Evolutionary conservation across 1,140 invertebrate species (phyloP), one percentile per base, ranked within the genome.

Genomic region (Aplysia californica): DNA sequence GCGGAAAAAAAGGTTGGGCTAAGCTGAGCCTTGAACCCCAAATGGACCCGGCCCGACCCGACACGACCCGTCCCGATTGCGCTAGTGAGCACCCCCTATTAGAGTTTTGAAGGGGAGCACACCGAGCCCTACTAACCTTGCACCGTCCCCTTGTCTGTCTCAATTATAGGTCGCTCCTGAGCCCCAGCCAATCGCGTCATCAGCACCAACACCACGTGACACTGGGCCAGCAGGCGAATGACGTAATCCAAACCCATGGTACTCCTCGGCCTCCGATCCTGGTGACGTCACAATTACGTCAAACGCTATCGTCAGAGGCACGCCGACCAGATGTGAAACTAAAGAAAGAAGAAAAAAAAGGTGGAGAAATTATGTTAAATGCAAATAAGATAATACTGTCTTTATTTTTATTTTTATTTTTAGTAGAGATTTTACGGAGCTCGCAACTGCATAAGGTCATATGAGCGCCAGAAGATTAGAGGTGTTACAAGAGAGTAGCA

Each of bases 121-220:
- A 10, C 44, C 10, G 10, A 10, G n/a, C 44, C 44, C 10, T 50
- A 10, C 44, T n/a, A 10, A 71, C 44, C n/a, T n/a, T n/a, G n/a
- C 68, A 71, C 44, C 68, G 33, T 71, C 68, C 15, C 33, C 68
- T 59, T 44, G n/a, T 23, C 44, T 1, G 15, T 71, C 23, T 20
- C 15, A 23, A 56, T 23, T 31, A 71, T 31, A 6, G 5, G 5
- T 44, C 15, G 5, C 38, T 26, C 23, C 68, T 56, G 5, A 10
- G n/a, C 56, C 38, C 15, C 31, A 38, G 56, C 33, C 68, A 71
- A 23, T 33, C 15, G 15, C 68, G 21, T 56, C 68, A 56, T 31
- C 68, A 56, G 20, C 68, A 31, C 31, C 68, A 21, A 21, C 68
- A 56, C 31, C 68, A 33, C 31, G n/a, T 10, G 5, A 10, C 20